Conservation (phyloP, 2,797 vertebrate species). For the Pteropus rufus region DNA sequence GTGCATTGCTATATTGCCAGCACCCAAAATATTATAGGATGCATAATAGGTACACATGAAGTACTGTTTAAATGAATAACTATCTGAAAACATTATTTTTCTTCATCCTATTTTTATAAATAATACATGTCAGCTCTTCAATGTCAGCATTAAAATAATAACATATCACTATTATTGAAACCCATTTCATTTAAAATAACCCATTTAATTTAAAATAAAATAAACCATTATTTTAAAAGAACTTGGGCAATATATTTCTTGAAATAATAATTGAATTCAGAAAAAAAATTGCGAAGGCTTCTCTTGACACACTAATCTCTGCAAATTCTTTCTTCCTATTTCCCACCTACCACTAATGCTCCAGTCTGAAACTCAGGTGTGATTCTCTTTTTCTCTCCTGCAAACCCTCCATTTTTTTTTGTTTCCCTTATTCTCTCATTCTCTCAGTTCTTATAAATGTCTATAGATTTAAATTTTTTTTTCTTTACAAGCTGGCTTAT, state of each 20-base stretch:
- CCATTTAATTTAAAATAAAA: background rate
- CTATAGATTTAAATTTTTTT: background rate
- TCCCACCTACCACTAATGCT: background rate
- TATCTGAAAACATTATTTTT: background rate
- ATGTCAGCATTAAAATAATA: background rate
- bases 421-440: background rate
- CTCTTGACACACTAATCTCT: background rate
- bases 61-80: background rate
- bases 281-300: background rate
- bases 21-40: background rate
- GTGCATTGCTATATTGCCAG: background rate
- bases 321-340: background rate
- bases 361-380: background rate
- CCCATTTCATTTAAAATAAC: background rate
- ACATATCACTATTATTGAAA: background rate
- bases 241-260: background rate
- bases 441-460: background rate
- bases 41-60: background rate
- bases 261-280: background rate
- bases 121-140: background rate
- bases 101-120: background rate
- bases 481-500: background rate
- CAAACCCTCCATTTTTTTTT: background rate
- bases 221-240: background rate
- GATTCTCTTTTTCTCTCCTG: background rate